Evolutionary conservation across 1,140 invertebrate species (phyloP).

Genomic region (Psilanteris sp.): DNA sequence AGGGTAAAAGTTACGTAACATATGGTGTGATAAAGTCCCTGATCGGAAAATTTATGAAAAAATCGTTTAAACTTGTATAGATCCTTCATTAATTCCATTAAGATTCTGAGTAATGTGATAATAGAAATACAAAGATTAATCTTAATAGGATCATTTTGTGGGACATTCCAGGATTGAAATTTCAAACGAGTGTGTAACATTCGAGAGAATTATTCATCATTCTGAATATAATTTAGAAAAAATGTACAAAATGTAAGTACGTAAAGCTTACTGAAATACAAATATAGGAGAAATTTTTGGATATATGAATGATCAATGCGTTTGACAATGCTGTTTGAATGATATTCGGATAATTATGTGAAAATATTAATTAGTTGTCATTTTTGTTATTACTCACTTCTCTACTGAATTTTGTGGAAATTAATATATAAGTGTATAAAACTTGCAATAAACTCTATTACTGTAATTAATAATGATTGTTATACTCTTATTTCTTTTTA

Average conservation of each 20-base stretch:
- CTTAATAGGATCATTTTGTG: slow-evolving; percentile 1
- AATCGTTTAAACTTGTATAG: too few relatives aligned
- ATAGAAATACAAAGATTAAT: slow-evolving; percentile 17
- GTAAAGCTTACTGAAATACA: slow-evolving; percentile 23
- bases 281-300: slow-evolving; percentile 3
- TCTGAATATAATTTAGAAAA: slow-evolving; percentile 3
- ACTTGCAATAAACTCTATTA: background rate
- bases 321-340: slow-evolving; percentile 13
- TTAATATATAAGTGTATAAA: slow-evolving; percentile 18
- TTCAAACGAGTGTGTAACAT: slow-evolving; percentile 7
- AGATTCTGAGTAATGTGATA: slow-evolving; percentile 17
- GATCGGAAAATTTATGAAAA: slow-evolving; percentile 13
- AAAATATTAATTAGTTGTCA: slow-evolving; percentile 7
- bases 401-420: slow-evolving; percentile 17
- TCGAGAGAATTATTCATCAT: background rate
- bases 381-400: slow-evolving; percentile 14
- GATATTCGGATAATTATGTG: slow-evolving; percentile 20
- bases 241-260: slow-evolving; percentile 42
- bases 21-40: slow-evolving; percentile 15
- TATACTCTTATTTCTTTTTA: too few relatives aligned
- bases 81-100: slow-evolving; percentile 9
- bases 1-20: slow-evolving; percentile 32
- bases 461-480: background rate
- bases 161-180: background rate
- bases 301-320: background rate